Conservation (phyloP, 2,113 vertebrate species). For the Chlorodrepanis virens region DNA sequence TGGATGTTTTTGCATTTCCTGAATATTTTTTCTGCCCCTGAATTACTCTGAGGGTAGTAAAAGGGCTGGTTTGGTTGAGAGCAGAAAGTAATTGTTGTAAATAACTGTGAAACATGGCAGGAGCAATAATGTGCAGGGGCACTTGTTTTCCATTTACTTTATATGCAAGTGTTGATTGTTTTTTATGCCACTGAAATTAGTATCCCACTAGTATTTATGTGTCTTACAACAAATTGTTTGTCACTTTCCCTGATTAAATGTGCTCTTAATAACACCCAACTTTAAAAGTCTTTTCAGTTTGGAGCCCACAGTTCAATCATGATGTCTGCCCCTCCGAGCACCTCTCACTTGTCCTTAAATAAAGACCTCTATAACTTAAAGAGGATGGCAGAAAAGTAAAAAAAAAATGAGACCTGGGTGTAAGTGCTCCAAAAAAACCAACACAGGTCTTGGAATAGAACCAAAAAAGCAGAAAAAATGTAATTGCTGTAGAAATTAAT, state of each 20-base stretch:
- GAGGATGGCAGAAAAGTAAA: not conserved
- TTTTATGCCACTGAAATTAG: conserved; percentile 51
- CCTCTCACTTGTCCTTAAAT: not conserved
- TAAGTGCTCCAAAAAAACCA: not conserved
- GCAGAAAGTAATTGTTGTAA: conserved; percentile 6
- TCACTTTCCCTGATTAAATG: conserved; percentile 65
- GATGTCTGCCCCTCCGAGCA: conserved; percentile 21
- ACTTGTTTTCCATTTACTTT: not conserved
- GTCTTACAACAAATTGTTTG: conserved; percentile 64
- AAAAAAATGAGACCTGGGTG: not conserved
- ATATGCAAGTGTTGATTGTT: conserved; percentile 45
- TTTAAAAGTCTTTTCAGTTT: conserved; percentile 51
- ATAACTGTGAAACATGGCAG: not conserved
- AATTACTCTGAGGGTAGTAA: not conserved
- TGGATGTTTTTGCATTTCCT: not conserved
- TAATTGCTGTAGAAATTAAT: not conserved
- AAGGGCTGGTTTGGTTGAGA: not conserved
- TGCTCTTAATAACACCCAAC: conserved; percentile 42
- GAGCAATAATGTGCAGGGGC: not conserved
- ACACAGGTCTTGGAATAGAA: not conserved
- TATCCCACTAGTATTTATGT: conserved; percentile 64
- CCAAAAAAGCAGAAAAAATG: not conserved
- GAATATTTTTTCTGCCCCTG: not conserved
- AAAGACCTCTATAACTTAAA: conserved; percentile 1
- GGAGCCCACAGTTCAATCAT: conserved; percentile 48